Conservation (phyloP, 37 sponge, comb jelly and placozoan species). For the Hexactinellida sp. region DNA sequence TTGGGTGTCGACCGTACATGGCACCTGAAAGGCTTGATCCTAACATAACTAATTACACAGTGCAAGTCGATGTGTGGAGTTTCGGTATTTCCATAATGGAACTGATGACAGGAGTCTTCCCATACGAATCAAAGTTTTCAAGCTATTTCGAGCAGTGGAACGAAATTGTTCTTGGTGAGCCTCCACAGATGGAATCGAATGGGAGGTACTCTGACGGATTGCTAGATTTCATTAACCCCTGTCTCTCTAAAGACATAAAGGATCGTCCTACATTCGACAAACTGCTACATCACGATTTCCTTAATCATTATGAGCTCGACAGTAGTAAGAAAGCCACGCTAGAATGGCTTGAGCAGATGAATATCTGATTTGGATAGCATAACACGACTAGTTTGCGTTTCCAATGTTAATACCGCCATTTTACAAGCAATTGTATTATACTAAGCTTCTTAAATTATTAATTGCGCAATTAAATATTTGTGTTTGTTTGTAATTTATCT, state of each 20-base stretch:
- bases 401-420: too few species aligned
- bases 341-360: neutral
- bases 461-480: too few species aligned
- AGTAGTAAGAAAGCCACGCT: neutral
- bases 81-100: neutral
- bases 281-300: neutral
- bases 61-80: neutral
- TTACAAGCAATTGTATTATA: too few species aligned
- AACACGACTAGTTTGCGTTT: neutral
- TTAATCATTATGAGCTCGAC: neutral
- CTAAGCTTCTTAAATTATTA: too few species aligned
- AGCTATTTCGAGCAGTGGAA: conserved; percentile 8
- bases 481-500: too few species aligned
- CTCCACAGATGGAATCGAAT: neutral
- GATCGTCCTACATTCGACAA: neutral
- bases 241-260: neutral
- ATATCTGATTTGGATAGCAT: neutral
- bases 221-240: neutral
- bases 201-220: neutral
- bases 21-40: neutral
- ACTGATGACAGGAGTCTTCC: neutral
- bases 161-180: neutral
- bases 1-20: neutral
- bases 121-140: neutral
- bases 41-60: neutral